Evolutionary conservation across 1,140 invertebrate genomes (phyloP).

Genomic region (Ericerus pela): DNA sequence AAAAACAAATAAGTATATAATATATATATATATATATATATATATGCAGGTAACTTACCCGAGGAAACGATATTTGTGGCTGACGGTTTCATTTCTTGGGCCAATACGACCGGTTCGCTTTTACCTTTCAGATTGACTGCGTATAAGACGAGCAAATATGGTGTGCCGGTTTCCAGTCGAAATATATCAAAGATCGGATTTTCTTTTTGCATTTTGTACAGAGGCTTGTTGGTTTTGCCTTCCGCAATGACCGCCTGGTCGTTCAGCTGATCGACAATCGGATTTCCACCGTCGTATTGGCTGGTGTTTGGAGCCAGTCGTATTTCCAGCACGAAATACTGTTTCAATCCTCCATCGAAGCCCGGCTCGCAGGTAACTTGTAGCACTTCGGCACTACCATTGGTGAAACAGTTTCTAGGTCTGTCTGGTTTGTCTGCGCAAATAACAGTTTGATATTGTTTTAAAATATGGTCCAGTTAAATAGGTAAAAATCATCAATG

Average conservation of each 20-base stretch:
- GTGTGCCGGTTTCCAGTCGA: constrained; percentile 47
- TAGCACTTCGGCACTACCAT: constrained; percentile 67
- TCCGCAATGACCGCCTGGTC: background rate
- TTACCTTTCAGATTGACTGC: constrained; percentile 53
- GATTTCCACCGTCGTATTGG: too few relatives aligned
- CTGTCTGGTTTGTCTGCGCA: constrained; percentile 42
- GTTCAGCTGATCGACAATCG: background rate
- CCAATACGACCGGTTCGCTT: constrained; percentile 32
- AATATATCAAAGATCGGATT: constrained; percentile 36
- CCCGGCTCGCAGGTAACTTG: constrained; percentile 43
- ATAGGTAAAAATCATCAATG: too few relatives aligned
- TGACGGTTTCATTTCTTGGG: background rate
- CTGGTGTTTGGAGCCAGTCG: constrained; percentile 33
- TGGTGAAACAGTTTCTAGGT: constrained; percentile 47
- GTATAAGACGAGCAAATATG: constrained; percentile 50
- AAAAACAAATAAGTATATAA: too few relatives aligned
- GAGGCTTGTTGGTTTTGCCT: background rate
- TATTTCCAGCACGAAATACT: constrained; percentile 59
- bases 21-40: too few relatives aligned
- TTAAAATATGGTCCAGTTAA: too few relatives aligned
- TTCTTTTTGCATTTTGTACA: background rate
- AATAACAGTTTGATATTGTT: background rate
- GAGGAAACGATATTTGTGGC: background rate
- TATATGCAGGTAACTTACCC: background rate
- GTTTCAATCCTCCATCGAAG: constrained; percentile 53